phyloP scores from a whole-genome alignment of 2,113 vertebrate genomes.

The Callospermophilus lateralis region DNA sequence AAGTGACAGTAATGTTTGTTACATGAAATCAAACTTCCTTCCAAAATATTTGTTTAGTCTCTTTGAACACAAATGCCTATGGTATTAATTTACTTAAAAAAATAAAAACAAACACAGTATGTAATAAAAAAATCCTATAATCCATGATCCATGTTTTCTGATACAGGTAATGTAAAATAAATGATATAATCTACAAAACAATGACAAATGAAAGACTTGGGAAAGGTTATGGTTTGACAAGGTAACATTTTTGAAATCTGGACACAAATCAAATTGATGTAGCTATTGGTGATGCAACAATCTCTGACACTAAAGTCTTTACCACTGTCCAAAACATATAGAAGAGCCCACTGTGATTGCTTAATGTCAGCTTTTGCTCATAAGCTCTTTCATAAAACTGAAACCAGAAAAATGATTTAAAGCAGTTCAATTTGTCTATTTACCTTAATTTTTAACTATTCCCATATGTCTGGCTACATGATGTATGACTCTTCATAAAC shows the following conservation, averaged over 20 bases:
- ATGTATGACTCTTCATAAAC: constrained; percentile 90
- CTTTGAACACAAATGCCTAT: constrained; percentile 80
- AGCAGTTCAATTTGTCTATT: constrained; percentile 92
- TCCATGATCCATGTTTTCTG: constrained; percentile 86
- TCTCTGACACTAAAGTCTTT: constrained; percentile 93
- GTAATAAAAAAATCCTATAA: constrained; percentile 86
- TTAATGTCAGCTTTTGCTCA: constrained; percentile 91
- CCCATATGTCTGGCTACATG: constrained; percentile 91
- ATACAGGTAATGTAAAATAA: constrained; percentile 87
- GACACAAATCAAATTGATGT: constrained; percentile 93
- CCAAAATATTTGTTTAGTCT: constrained; percentile 78
- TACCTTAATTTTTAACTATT: constrained; percentile 93
- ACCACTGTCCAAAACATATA: constrained; percentile 91
- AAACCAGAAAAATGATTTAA: constrained; percentile 92
- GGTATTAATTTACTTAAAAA: constrained; percentile 85
- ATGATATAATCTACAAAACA: constrained; percentile 91
- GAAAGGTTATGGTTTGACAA: constrained; percentile 93
- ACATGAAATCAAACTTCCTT: constrained; percentile 77
- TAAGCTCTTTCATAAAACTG: constrained; percentile 91
- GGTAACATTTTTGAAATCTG: constrained; percentile 91
- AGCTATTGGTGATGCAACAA: constrained; percentile 89
- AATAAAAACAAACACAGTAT: constrained; percentile 83
- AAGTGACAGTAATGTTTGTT: constrained; percentile 73
- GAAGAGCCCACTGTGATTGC: constrained; percentile 89
- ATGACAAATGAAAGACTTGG: too few species aligned